These are phyloP conservation scores for Coregonus ussuriensis DNA, from an alignment of 2,797 vertebrate genomes.

Conservation along the genomic window DNA sequence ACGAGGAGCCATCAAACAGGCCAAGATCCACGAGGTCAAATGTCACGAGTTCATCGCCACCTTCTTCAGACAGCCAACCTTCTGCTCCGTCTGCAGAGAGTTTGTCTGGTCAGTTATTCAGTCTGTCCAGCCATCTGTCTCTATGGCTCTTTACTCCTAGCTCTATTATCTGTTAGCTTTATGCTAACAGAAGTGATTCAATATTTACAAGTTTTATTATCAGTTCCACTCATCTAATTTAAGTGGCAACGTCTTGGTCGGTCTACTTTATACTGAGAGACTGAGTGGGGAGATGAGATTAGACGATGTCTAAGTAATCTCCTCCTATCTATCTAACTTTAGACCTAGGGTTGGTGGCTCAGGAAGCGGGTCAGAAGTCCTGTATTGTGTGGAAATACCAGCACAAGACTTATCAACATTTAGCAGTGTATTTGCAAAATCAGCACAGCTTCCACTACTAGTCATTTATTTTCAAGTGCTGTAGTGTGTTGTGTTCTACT, in stretches of 20 bases:
- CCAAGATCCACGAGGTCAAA: conserved; percentile 98
- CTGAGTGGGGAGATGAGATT: background rate
- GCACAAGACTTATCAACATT: background rate
- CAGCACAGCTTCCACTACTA: background rate
- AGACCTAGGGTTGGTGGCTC: background rate
- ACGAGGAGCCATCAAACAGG: conserved; percentile 97
- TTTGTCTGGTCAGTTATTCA: conserved; percentile 90
- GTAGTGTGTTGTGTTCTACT: background rate
- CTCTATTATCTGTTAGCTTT: background rate
- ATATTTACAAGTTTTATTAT: background rate
- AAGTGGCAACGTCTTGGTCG: background rate
- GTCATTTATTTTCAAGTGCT: background rate
- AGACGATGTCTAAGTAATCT: background rate
- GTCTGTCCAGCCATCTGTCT: background rate
- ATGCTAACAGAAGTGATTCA: background rate
- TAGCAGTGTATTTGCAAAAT: background rate
- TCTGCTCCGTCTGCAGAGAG: conserved; percentile 97
- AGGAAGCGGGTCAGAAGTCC: background rate
- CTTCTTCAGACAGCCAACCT: conserved; percentile 96
- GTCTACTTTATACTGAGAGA: background rate
- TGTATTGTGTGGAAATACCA: background rate
- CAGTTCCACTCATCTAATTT: background rate
- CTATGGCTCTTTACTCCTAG: background rate
- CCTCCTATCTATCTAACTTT: background rate
- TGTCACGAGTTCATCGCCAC: conserved; percentile 97